Percentiles rank a stretch among this genome's conserved stretches.
Evolutionary conservation across 2,113 vertebrate species (phyloP).

Genomic region (Theristicus caerulescens): DNA sequence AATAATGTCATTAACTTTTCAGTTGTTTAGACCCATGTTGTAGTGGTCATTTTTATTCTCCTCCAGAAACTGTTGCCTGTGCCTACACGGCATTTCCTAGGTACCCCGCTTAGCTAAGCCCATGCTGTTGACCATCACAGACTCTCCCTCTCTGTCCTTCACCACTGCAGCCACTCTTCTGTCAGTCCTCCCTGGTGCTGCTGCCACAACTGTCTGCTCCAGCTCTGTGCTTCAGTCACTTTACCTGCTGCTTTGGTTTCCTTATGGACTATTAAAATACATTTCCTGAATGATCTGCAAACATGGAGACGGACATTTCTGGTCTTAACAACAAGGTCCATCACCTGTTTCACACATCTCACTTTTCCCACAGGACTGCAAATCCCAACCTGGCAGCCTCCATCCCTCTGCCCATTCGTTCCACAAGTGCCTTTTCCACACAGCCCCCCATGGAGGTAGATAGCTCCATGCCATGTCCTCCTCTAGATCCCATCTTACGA

Average conservation of each 20-base stretch:
- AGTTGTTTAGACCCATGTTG: not conserved
- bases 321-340: not conserved
- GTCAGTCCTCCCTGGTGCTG: not conserved
- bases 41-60: not conserved
- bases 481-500: not conserved
- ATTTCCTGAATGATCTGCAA: not conserved
- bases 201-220: not conserved
- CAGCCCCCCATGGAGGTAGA: not conserved
- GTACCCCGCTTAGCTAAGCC: accelerated
- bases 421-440: not conserved
- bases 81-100: not conserved
- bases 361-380: not conserved
- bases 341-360: not conserved
- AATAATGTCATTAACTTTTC: not conserved
- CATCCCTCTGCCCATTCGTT: accelerated
- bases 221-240: not conserved
- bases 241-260: not conserved
- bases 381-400: not conserved
- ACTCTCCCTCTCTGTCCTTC: not conserved
- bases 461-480: not conserved
- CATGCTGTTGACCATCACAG: not conserved
- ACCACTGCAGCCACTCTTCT: not conserved
- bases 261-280: not conserved
- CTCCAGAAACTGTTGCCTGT: not conserved
- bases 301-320: not conserved